Base-by-base conservation (phyloP, 64 coral and sea anemone species). In the Cladopsammia gracilis region DNA sequence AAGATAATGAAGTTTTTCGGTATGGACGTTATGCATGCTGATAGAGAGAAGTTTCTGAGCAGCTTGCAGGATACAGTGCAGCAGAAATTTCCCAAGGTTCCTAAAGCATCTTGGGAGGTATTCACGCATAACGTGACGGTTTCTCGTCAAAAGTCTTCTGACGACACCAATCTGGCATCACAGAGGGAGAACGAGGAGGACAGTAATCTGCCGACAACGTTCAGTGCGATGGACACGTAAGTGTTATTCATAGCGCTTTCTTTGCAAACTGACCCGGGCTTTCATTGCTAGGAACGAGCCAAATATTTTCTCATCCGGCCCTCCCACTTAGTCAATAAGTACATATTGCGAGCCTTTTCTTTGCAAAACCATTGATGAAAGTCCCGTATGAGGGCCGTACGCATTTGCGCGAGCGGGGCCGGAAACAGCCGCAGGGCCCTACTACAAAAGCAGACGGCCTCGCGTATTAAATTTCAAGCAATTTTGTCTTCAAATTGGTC, bases 71-170 rank as follows among this genome's bases (percentile, higher is more conserved):
- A 91, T 44, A 96, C 91, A 56, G 34, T 96, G 18, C 91, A 93
- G 79, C 86, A 93, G 47, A 96, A 96, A 68, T 96, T 92, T 22
- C 91, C 71, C 14, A 86, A 93, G 91, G 91, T 96, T 73, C 95
- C 95, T 18, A 96, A 83, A 87, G 95, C 95, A 72, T 78, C 91
- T 15, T 96, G 95, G 92, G 92, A 94, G 48, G 92, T 94, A 11
- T 94, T 94, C 19, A 89, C 92, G 0, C 92, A 94, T 64, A 94
- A 94, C 62, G 92, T 94, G 25, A 82, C 85, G 0, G 45, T 85
- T 13, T 43, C 72, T 0, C 72, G 92, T 23, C 83, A 85, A 48
- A 94, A 89, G 64, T 94, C 92, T 19, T 47, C 49, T 24, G 92
- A 94, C 1, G 86, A 94, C 23, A 47, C 76, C 9, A 87, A 64